Evolutionary conservation across 2,113 vertebrate genomes (phyloP).

Genomic region (Scopus umbretta): DNA sequence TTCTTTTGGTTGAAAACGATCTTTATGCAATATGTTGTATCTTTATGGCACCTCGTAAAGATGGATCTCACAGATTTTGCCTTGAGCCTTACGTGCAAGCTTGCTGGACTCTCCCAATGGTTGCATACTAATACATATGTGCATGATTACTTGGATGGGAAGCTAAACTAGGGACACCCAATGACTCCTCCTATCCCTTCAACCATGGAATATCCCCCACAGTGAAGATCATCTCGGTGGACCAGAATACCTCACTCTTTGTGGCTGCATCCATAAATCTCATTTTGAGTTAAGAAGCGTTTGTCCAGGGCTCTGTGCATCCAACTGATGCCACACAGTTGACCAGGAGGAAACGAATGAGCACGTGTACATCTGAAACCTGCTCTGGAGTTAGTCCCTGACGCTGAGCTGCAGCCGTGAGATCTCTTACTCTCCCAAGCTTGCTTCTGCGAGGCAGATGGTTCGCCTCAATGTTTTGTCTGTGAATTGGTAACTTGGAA

Average conservation of each 20-base stretch:
- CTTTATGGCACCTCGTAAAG: not conserved
- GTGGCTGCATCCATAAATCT: not conserved
- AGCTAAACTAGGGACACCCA: not conserved
- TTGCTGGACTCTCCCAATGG: not conserved
- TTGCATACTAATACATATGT: too few species aligned
- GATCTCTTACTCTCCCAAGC: not conserved
- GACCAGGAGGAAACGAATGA: not conserved
- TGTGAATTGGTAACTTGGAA: not conserved
- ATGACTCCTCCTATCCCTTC: not conserved
- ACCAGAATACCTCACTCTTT: not conserved
- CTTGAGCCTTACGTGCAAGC: not conserved
- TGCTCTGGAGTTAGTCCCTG: not conserved
- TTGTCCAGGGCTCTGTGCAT: not conserved
- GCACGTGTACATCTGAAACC: fast-evolving
- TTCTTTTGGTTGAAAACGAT: not conserved
- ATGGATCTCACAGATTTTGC: not conserved
- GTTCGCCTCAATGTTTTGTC: not conserved
- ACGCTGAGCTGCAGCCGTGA: not conserved
- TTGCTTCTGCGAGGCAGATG: not conserved
- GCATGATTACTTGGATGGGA: not conserved
- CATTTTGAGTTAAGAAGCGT: not conserved
- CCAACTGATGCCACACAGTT: not conserved
- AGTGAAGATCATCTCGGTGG: fast-evolving
- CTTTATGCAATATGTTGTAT: fast-evolving
- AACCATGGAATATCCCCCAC: fast-evolving